These are phyloP conservation scores for Adelognathus sp. DNA, from an alignment of 2,888 invertebrate species.

Conservation along the genomic window DNA sequence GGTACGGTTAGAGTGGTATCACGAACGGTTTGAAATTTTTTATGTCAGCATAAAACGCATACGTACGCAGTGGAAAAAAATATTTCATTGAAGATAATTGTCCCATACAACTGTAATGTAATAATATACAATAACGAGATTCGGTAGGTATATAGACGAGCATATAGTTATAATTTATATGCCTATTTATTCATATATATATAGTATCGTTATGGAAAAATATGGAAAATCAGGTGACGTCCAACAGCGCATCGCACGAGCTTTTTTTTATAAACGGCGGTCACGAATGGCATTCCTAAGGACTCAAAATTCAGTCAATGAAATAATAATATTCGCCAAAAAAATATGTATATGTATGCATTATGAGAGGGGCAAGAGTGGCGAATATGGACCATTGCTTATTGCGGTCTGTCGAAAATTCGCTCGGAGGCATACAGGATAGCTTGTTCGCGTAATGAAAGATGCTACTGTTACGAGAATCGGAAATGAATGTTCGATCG, in stretches of 20 bases:
- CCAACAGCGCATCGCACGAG: slow-evolving; percentile 70
- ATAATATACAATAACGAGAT: slow-evolving; percentile 54
- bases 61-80: slow-evolving; percentile 4
- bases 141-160: slow-evolving; percentile 40
- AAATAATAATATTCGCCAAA: slow-evolving; percentile 52
- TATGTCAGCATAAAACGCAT: not conserved
- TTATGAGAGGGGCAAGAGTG: no score
- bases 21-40: slow-evolving; percentile 16
- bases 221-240: slow-evolving; percentile 67
- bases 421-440: no score
- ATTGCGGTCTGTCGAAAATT: no score
- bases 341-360: slow-evolving; percentile 41
- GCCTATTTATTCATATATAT: slow-evolving; percentile 45
- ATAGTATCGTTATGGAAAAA: slow-evolving; percentile 44
- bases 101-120: slow-evolving; percentile 51
- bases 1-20: slow-evolving; percentile 24
- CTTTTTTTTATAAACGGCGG: slow-evolving; percentile 63
- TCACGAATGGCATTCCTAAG: slow-evolving; percentile 68
- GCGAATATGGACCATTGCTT: no score
- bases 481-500: no score
- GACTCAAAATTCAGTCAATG: slow-evolving; percentile 56
- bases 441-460: no score
- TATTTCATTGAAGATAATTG: slow-evolving; percentile 38
- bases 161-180: slow-evolving; percentile 51
- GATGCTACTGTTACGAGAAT: no score